Base-by-base conservation (phyloP, 2,888 invertebrate genomes). In the Pheosia gnoma region DNA sequence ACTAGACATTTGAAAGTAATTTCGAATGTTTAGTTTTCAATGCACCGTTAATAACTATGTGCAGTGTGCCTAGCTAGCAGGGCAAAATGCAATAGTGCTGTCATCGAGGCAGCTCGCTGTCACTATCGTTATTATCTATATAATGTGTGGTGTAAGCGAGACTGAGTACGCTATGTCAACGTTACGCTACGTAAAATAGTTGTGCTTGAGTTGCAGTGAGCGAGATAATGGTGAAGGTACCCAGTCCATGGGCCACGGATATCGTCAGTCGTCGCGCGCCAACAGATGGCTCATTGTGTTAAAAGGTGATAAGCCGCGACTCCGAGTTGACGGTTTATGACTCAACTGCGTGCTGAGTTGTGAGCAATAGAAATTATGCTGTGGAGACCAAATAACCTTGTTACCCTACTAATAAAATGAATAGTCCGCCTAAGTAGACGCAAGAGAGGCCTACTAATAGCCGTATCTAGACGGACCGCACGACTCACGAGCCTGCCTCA, bases 281-380 rank as follows among this genome's bases (percentile, higher is more conserved):
- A 86, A 88, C 91, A 91, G 86, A 90, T 89, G 90, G 85, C 82
- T 78, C 76, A 83, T 88, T 89, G 87, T 90, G 79, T 82, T 81
- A 75, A 77, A 73, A 76, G 72, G 65, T 64, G 66, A 89, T 89
- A 90, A 89, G 84, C 75, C 84, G 83, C 81, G 82, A 67, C 80
- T 82, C 74, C 64, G 56, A 71, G 68, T 70, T 68, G 68, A 65
- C 61, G 60, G 58, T 66, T 66, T 65, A 65, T 62, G 57, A 39
- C 49, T 57, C 56, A 53, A 60, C 58, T 56, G 51, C 49, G 72
- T 58, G 64, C 57, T 60, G 65, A 77, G 59, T 59, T 67, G 49
- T 37, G 59, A 45, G 53, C 55, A 70, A 63, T 60, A 51, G 57
- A 3, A 63, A 68, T 68, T 63, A 59, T 52, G 25, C 54, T 5